Evolutionary conservation across 2,888 invertebrate species (phyloP), one percentile per base, ranked within the genome.

Genomic region (Plemyria rubiginata): DNA sequence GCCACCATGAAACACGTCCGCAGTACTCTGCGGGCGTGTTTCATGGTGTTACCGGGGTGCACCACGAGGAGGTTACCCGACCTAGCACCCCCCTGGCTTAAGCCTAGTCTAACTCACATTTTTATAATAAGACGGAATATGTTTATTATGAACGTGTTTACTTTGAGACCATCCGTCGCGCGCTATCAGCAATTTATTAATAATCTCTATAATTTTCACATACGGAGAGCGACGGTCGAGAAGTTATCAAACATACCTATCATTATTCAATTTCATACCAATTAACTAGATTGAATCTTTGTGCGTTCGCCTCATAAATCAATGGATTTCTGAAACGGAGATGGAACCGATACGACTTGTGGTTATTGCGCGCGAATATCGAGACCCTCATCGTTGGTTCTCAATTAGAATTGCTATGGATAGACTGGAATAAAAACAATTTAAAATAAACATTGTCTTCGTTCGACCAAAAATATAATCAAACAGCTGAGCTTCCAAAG

Each of bases 181-280:
- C 67, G 52, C 57, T 59, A 65, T 57, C 55, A 59, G 63, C 51
- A 59, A 65, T 74, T 70, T 70, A 73, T 75, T 71, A 76, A 72
- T 69, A 68, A 72, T 41, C 65, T 62, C 50, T 70, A 67, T 73
- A 71, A 73, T 71, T 75, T 79, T 70, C 68, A 71, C 71, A 62
- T 52, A 60, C 63, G 66, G 55, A 70, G 68, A 74, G 70, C 70
- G 72, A 72, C 71, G 69, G 72, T 72, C 66, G 64, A 64, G 65
- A 72, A 74, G 74, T 77, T 79, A 81, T 82, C 77, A 77, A 56
- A 61, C 51, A 15, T 60, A 58, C 58, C 54, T 60, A 58, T 60
- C 54, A 61, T 65, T 65, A 65, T 81, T 81, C 79, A 84, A 82
- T 83, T 82, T 81, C 75, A 77, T 74, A 73, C 73, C 76, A 80